Conservation (phyloP, 2,888 invertebrate species). For the Gibbula magus region DNA sequence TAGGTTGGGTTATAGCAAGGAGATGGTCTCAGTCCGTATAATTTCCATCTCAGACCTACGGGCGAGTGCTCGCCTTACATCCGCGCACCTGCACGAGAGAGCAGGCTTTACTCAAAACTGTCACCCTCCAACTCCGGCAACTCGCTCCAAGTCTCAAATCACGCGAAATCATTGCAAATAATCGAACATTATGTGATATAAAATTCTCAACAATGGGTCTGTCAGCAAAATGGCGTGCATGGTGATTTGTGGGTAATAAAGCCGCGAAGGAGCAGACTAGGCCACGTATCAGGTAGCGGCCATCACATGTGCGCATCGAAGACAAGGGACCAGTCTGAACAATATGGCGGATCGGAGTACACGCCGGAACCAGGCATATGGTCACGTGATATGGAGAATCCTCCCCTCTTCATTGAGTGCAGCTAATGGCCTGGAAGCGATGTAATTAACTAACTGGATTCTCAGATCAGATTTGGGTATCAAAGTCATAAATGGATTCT, state of each 20-base stretch:
- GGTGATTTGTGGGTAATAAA: slow-evolving; percentile 10
- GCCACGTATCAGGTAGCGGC: neutral
- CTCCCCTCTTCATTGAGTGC: neutral
- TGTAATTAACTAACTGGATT: neutral
- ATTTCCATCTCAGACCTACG: neutral
- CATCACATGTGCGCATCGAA: neutral
- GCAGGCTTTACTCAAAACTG: too few species aligned
- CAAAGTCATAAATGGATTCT: neutral
- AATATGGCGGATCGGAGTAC: neutral
- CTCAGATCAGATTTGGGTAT: neutral
- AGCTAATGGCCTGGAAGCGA: neutral
- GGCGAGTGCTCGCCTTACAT: neutral
- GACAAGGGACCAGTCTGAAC: neutral
- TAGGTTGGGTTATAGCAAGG: too few species aligned
- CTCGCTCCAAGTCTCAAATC: neutral
- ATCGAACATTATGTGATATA: slow-evolving; percentile 13
- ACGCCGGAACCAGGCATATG: neutral
- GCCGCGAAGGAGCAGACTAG: neutral
- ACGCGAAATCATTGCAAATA: slow-evolving; percentile 10
- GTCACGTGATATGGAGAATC: slow-evolving; percentile 1
- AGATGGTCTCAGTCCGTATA: too few species aligned
- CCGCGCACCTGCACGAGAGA: neutral
- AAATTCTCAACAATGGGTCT: slow-evolving; percentile 7
- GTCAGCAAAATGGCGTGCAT: slow-evolving; percentile 1
- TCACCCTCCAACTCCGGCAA: too few species aligned